A percentile compares a stretch with the other conserved stretches of the same genome.
Evolutionary conservation across 2,113 vertebrate species (phyloP).

Genomic region (pig (Sus scrofa)): T2T-Sscrofa CM000814.6:143177501-143178000

Average conservation of each 20-base stretch:
- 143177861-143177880: too few species aligned
- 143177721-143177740: background rate
- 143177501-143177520: background rate
- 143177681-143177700: background rate
- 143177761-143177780: too few species aligned
- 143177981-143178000: background rate
- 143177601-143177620: background rate
- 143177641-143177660: background rate
- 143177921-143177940: too few species aligned
- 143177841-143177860: background rate
- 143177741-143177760: too few species aligned
- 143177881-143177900: background rate
- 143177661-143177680: background rate
- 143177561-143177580: background rate
- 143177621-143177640: background rate
- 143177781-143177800: background rate
- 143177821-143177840: rapidly evolving
- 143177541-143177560: background rate
- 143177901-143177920: rapidly evolving
- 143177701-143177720: background rate
- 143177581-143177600: background rate
- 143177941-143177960: background rate
- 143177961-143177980: background rate
- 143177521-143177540: background rate
- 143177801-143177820: background rate